These are phyloP conservation scores for Xestia ashworthii DNA, from an alignment of 2,888 invertebrate species.

Conservation along the genomic window DNA sequence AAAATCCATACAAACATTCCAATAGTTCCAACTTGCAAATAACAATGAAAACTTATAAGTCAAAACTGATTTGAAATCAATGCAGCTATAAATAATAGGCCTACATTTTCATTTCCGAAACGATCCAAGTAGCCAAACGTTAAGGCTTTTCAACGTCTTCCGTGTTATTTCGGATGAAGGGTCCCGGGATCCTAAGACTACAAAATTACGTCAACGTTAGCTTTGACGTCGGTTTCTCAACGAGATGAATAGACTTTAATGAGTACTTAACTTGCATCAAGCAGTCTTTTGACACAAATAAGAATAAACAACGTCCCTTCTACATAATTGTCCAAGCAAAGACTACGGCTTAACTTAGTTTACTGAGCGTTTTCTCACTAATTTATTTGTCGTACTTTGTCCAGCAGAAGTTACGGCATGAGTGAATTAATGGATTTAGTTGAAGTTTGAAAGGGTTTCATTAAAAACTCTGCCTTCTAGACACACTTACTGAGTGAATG, in stretches of 20 bases:
- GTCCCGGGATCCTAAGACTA: constrained; percentile 3
- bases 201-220: constrained; percentile 37
- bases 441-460: constrained; percentile 41
- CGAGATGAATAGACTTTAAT: constrained; percentile 53
- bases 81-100: no score
- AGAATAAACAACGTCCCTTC: constrained; percentile 45
- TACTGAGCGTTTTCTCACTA: constrained; percentile 45
- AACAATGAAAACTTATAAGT: neutral
- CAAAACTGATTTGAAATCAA: neutral
- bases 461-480: constrained; percentile 36
- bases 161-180: constrained; percentile 24
- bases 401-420: constrained; percentile 38
- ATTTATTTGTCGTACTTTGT: constrained; percentile 43
- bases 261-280: constrained; percentile 55
- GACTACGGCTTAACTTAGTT: constrained; percentile 37
- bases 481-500: constrained; percentile 14
- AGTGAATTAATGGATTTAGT: constrained; percentile 38
- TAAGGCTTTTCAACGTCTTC: constrained; percentile 39
- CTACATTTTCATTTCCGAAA: constrained; percentile 8
- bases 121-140: constrained; percentile 9
- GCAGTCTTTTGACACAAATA: constrained; percentile 50
- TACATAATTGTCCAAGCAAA: constrained; percentile 34
- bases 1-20: neutral
- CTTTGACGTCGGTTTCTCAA: constrained; percentile 46
- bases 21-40: neutral